Conservation (phyloP, 1,140 invertebrate species). For the Ptiloglossa arizonensis region DNA sequence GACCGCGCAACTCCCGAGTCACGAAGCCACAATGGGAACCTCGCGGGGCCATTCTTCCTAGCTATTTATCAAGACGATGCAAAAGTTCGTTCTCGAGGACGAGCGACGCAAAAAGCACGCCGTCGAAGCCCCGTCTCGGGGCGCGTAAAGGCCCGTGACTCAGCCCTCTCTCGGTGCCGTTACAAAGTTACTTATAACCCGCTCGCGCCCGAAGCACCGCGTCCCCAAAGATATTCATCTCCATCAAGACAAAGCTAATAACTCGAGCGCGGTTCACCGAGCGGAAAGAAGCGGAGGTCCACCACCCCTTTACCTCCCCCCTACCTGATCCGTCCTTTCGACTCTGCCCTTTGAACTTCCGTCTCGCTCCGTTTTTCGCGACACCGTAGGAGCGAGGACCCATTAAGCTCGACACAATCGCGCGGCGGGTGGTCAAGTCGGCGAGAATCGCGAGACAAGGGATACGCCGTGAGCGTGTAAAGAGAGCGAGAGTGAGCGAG, state of each 20-base stretch:
- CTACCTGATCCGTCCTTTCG: slow-evolving; percentile 30
- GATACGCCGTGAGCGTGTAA: background rate
- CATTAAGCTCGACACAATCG: slow-evolving; percentile 72
- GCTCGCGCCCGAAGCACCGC: background rate
- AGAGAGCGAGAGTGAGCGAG: background rate
- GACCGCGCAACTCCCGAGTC: too few species aligned
- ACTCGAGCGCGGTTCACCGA: slow-evolving; percentile 29
- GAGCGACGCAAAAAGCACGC: slow-evolving; percentile 11
- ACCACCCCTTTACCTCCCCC: too few species aligned
- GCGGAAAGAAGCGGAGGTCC: slow-evolving; percentile 40
- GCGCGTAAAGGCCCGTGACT: slow-evolving; percentile 4
- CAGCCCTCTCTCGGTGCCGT: background rate
- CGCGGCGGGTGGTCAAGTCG: slow-evolving; percentile 67
- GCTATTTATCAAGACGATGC: slow-evolving; percentile 10
- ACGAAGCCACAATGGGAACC: too few species aligned
- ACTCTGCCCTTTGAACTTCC: slow-evolving; percentile 44
- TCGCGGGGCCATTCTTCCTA: background rate
- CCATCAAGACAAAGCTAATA: slow-evolving; percentile 43
- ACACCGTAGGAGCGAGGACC: slow-evolving; percentile 58
- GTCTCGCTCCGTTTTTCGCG: slow-evolving; percentile 10
- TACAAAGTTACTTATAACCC: slow-evolving; percentile 30
- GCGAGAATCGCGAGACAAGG: slow-evolving; percentile 8
- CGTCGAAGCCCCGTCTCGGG: background rate
- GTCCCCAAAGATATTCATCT: slow-evolving; percentile 43
- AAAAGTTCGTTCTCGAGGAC: background rate